Conservation (phyloP, 2,113 vertebrate species). For the Lichenostomus cassidix region DNA sequence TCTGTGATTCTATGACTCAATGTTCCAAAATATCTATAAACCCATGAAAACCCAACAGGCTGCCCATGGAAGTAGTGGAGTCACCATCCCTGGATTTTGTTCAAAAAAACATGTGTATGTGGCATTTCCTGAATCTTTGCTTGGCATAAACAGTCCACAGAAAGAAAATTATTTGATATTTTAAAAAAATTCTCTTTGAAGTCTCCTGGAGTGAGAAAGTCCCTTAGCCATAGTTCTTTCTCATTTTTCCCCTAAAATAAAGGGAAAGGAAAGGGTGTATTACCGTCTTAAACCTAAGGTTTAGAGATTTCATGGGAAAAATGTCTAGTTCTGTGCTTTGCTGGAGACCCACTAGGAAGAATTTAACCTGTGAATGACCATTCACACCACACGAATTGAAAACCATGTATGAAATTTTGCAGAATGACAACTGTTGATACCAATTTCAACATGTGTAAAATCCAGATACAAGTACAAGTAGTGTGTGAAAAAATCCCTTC, state of each 20-base stretch:
- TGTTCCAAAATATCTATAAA: neutral
- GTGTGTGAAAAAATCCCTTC: neutral
- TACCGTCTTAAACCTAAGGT: accelerated
- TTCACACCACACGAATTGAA: neutral
- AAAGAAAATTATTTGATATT: neutral
- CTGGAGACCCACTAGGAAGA: neutral
- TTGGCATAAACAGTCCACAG: neutral
- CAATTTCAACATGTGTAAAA: neutral
- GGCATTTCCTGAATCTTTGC: neutral
- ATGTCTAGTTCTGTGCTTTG: accelerated
- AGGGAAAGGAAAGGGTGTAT: neutral
- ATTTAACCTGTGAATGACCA: neutral
- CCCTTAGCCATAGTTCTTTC: neutral
- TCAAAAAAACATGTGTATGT: accelerated
- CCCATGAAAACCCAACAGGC: neutral
- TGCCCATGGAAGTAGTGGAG: neutral
- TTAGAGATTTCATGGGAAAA: neutral
- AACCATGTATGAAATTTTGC: neutral
- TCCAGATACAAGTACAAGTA: neutral
- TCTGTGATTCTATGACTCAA: neutral
- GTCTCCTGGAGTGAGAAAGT: neutral
- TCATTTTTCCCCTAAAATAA: neutral
- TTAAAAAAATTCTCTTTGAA: neutral
- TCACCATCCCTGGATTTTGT: too few species aligned
- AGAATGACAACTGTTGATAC: neutral